Percentiles rank a stretch among this genome's conserved stretches.
Evolutionary conservation across 2,113 vertebrate species (phyloP).

Genomic region (Sceloporus tristichus): DNA sequence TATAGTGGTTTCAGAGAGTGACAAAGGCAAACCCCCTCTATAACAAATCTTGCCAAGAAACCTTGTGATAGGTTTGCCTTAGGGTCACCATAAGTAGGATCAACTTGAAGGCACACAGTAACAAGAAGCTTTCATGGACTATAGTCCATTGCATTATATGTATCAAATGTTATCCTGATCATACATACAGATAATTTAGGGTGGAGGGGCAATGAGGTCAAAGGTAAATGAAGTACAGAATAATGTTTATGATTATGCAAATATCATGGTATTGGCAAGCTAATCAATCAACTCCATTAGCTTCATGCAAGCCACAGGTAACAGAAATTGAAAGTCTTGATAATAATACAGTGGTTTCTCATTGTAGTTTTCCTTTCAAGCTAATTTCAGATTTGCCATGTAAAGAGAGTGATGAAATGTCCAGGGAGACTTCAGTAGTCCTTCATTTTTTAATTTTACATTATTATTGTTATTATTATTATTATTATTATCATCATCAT

Average conservation of each 20-base stretch:
- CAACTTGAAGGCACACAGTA: too few species aligned
- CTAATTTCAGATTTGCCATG: not conserved
- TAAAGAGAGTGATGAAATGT: not conserved
- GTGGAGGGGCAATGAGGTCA: not conserved
- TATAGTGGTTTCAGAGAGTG: too few species aligned
- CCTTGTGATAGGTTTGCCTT: too few species aligned
- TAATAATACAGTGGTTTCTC: not conserved
- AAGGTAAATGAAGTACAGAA: not conserved
- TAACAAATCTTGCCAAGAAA: too few species aligned
- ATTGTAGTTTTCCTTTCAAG: not conserved
- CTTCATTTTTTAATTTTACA: too few species aligned
- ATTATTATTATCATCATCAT: too few species aligned
- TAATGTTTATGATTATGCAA: not conserved
- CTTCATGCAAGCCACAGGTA: not conserved
- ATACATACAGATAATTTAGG: not conserved
- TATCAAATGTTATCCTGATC: not conserved
- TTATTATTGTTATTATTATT: too few species aligned
- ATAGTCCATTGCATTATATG: too few species aligned
- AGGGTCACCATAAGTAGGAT: too few species aligned
- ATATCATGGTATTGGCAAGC: not conserved
- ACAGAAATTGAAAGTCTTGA: not conserved
- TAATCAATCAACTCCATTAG: not conserved
- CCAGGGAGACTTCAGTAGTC: not conserved
- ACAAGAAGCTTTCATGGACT: too few species aligned
- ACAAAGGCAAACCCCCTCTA: too few species aligned